phyloP scores from a whole-genome alignment of 2,888 invertebrate genomes.

The Hypena proboscidalis region DNA sequence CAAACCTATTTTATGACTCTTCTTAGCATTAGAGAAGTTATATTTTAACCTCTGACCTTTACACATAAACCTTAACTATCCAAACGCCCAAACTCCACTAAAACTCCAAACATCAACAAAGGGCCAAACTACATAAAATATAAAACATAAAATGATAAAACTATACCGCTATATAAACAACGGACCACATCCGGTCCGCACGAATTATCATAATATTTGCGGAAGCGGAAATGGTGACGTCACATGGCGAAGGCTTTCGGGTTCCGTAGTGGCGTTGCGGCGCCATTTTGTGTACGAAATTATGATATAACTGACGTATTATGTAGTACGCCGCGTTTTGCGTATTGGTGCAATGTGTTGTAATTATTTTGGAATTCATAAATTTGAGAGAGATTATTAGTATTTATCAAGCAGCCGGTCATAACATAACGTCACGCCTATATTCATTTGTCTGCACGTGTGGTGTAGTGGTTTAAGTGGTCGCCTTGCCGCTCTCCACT shows the following conservation, averaged over 20 bases:
- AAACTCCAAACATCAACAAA: slow-evolving; percentile 2
- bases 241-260: slow-evolving; percentile 41
- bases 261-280: slow-evolving; percentile 32
- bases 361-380: no score
- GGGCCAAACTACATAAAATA: slow-evolving; percentile 23
- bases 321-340: not conserved
- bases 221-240: slow-evolving; percentile 50
- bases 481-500: no score
- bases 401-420: no score
- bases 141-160: slow-evolving; percentile 44
- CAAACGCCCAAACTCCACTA: no score
- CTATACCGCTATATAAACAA: slow-evolving; percentile 42
- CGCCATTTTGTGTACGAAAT: slow-evolving; percentile 32
- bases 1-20: no score
- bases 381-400: no score
- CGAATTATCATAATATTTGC: slow-evolving; percentile 56
- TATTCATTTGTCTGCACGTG: no score
- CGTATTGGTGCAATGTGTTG: no score
- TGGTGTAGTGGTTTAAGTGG: no score
- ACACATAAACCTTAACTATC: slow-evolving; percentile 4
- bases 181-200: slow-evolving; percentile 36
- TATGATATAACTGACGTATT: slow-evolving; percentile 10
- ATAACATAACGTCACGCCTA: no score
- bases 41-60: no score
- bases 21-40: no score